Percentiles rank a stretch among this genome's conserved stretches.
phyloP scores from a whole-genome alignment of 1,140 invertebrate species.

The Anadara kagoshimensis region DNA sequence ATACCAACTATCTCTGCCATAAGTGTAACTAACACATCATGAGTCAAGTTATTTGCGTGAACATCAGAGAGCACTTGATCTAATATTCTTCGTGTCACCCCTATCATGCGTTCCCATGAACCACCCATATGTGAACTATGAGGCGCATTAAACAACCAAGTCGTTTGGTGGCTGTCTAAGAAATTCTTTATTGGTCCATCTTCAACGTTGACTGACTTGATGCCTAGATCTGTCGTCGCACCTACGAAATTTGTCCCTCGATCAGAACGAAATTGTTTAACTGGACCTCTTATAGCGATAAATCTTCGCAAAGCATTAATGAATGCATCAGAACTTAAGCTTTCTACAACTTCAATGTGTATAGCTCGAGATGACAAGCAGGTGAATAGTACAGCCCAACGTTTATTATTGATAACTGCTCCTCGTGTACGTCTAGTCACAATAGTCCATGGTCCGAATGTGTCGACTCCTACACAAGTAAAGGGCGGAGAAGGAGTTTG shows the following conservation, averaged over 20 bases:
- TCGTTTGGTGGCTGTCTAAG: background rate
- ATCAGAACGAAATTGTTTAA: conserved; percentile 40
- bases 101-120: background rate
- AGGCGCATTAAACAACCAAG: conserved; percentile 15
- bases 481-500: conserved; percentile 5
- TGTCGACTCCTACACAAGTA: conserved; percentile 20
- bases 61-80: conserved; percentile 4
- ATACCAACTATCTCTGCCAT: conserved; percentile 22
- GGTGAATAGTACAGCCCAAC: conserved; percentile 51
- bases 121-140: background rate
- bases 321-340: conserved; percentile 38
- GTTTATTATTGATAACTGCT: conserved; percentile 22
- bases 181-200: conserved; percentile 12
- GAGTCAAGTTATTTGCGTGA: conserved; percentile 4
- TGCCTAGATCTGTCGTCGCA: background rate
- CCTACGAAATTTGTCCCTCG: conserved; percentile 54
- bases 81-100: conserved; percentile 7
- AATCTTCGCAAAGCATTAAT: conserved; percentile 49
- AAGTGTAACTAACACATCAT: conserved; percentile 11
- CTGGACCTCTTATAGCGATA: conserved; percentile 38
- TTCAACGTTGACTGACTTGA: conserved; percentile 21
- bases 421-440: conserved; percentile 6
- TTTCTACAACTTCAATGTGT: conserved; percentile 50
- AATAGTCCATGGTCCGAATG: conserved; percentile 16
- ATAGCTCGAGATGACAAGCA: conserved; percentile 36